phyloP scores from a whole-genome alignment of 64 coral and sea anemone genomes.

The Montipora capricornis region DNA sequence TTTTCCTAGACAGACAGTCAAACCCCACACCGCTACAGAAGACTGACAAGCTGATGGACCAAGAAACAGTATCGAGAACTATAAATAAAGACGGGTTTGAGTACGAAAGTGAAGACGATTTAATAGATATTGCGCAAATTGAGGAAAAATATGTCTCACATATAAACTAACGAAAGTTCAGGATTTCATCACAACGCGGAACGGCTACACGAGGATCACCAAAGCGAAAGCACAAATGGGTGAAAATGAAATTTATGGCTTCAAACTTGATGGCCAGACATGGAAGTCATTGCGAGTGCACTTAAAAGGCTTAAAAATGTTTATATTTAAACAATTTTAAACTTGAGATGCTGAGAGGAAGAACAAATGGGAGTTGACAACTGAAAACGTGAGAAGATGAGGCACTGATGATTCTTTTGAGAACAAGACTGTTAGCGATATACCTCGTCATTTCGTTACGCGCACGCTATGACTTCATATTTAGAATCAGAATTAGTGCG shows the following conservation, averaged over 20 bases:
- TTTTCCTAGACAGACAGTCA: background rate
- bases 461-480: too few species aligned
- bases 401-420: background rate
- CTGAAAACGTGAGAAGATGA: background rate
- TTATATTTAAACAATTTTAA: background rate
- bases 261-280: background rate
- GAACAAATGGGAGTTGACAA: background rate
- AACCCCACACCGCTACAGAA: conserved; percentile 14
- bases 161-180: background rate
- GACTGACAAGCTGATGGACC: background rate
- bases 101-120: conserved; percentile 18
- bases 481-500: too few species aligned
- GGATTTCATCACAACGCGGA: too few species aligned
- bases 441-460: too few species aligned
- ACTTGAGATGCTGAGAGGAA: background rate
- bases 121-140: background rate
- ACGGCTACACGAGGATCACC: background rate
- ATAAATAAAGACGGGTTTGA: background rate
- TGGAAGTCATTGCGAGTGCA: background rate
- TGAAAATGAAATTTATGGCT: background rate
- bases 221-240: background rate
- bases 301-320: background rate
- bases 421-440: background rate
- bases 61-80: background rate
- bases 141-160: background rate